Conservation (phyloP, 2,888 invertebrate genomes). For the Lysandra bellargus region DNA sequence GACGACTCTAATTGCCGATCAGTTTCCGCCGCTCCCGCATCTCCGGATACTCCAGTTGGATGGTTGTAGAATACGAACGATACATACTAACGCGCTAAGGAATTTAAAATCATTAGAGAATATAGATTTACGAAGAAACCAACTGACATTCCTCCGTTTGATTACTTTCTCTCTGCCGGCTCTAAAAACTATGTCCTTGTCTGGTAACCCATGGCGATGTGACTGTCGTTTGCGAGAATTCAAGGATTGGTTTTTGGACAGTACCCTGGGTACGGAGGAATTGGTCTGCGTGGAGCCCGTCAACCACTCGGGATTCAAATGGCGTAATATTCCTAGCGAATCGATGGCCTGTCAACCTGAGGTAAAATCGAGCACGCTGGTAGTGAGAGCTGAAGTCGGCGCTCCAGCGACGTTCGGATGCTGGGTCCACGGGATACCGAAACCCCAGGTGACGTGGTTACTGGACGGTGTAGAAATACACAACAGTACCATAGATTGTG, state of each 20-base stretch:
- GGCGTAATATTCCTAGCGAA: slow-evolving; percentile 87
- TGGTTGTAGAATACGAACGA: slow-evolving; percentile 86
- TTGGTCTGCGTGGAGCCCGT: slow-evolving; percentile 87
- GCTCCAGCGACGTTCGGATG: slow-evolving; percentile 91
- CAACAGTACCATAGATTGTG: slow-evolving; percentile 71
- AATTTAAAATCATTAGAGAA: slow-evolving; percentile 87
- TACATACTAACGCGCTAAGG: slow-evolving; percentile 89
- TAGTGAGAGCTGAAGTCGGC: slow-evolving; percentile 88
- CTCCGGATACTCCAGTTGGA: slow-evolving; percentile 90
- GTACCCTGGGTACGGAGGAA: slow-evolving; percentile 88
- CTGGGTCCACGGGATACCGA: slow-evolving; percentile 89
- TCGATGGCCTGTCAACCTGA: slow-evolving; percentile 92
- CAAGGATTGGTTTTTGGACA: slow-evolving; percentile 90
- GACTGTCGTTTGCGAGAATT: slow-evolving; percentile 92
- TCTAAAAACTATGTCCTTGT: slow-evolving; percentile 89
- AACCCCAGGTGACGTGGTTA: slow-evolving; percentile 91
- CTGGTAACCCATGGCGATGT: slow-evolving; percentile 94
- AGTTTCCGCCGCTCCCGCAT: slow-evolving; percentile 91
- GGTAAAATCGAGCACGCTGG: slow-evolving; percentile 82
- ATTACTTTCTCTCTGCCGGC: slow-evolving; percentile 84
- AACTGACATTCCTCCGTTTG: slow-evolving; percentile 83
- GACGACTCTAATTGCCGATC: slow-evolving; percentile 84
- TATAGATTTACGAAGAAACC: slow-evolving; percentile 90
- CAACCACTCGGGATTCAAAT: slow-evolving; percentile 84
- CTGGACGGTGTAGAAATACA: slow-evolving; percentile 84